Base-by-base conservation (phyloP, 1,140 invertebrate species). In the Camponotus pennsylvanicus region DNA sequence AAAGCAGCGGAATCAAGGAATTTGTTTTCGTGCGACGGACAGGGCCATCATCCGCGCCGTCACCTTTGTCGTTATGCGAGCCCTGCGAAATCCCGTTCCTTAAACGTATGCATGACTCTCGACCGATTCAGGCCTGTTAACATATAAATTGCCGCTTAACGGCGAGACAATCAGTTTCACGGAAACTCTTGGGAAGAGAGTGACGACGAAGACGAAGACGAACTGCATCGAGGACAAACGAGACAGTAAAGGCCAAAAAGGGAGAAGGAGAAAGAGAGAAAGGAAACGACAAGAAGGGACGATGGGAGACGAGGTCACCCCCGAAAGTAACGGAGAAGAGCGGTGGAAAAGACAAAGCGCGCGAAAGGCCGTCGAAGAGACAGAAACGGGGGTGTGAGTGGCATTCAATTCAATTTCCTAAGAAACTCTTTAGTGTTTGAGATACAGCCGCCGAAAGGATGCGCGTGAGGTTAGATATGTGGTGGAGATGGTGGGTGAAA, bases 61-160 rank as follows among this genome's bases (percentile, higher is more conserved):
- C 40, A 83, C 27, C 40, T 49, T 61, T 18, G 27, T 71, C 40
- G 79, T 83, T 83, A 45, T 55, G 40, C 55, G 40, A 57, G 21
- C 49, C 18, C 66, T 52, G 18, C 21, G 45, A 86, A 75, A 84
- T 61, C 73, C 85, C 45, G 52, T 77, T 83, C 78, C 87, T 82
- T 91, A 91, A 91, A 89, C 88, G 87, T 92, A 92, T 92, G 89
- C 93, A 92, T 92, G 91, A 92, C 92, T 92, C 91, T 92, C 87
- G 88, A 89, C 89, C 90, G 92, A 93, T 91, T 93, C 90, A 87
- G 69, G 75, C 86, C 90, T 88, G 91, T 94, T 93, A 93, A 93
- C 93, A 94, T 94, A 93, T 93, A 94, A 94, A 94, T 94, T 94
- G 92, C 92, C 91, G 89, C 89, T 92, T 92, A 92, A 91, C 90